phyloP scores from a whole-genome alignment of 2,113 vertebrate genomes.

The Eleginops maclovinus region DNA sequence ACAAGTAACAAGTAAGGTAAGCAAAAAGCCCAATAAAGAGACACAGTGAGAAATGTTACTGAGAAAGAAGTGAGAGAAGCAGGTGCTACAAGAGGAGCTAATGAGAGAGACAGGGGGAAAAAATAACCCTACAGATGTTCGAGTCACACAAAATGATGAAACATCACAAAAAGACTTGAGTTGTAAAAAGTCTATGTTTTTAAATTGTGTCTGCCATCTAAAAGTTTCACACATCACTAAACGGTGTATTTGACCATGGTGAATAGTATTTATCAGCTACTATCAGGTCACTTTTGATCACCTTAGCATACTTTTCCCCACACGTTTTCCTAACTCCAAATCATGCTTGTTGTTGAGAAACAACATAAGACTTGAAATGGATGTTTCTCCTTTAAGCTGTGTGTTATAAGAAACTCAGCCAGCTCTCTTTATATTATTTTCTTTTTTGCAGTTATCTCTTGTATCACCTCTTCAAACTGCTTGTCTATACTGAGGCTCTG shows the following conservation, averaged over 20 bases:
- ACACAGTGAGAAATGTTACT: not conserved
- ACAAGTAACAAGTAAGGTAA: not conserved
- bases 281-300: not conserved
- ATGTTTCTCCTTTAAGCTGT: conserved; percentile 21
- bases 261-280: too few species aligned
- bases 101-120: conserved; percentile 1
- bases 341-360: conserved; percentile 7
- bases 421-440: conserved; percentile 44
- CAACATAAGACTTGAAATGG: not conserved
- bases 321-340: conserved; percentile 19
- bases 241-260: not conserved
- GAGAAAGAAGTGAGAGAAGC: conserved; percentile 3
- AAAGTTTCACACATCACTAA: not conserved
- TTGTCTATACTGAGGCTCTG: not conserved
- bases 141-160: conserved; percentile 8
- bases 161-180: not conserved
- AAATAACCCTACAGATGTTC: not conserved
- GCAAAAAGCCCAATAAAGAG: not conserved
- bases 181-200: not conserved
- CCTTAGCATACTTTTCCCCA: conserved; percentile 2
- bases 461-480: conserved; percentile 38
- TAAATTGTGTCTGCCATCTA: too few species aligned
- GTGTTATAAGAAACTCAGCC: conserved; percentile 34
- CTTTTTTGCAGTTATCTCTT: conserved; percentile 36
- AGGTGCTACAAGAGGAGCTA: conserved; percentile 19